These are phyloP conservation scores for Chaetodon trifascialis DNA, from an alignment of 2,113 vertebrate genomes.

Conservation along the genomic window DNA sequence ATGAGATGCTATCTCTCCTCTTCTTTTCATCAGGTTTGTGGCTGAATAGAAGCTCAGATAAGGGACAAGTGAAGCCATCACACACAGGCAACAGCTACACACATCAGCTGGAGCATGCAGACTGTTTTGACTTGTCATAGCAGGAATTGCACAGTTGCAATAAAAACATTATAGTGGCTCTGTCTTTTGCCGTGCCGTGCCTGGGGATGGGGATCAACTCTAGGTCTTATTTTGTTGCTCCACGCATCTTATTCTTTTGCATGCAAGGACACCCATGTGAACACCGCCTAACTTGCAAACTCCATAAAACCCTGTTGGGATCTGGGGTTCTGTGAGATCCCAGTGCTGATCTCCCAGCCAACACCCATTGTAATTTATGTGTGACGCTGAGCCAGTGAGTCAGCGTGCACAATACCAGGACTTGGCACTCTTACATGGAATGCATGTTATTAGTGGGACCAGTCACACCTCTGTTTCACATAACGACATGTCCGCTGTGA, in stretches of 20 bases:
- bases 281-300: background rate
- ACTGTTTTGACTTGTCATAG: constrained; percentile 9
- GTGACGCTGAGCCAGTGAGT: constrained; percentile 29
- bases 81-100: constrained; percentile 30
- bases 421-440: constrained; percentile 18
- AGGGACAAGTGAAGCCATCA: constrained; percentile 59
- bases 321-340: constrained; percentile 30
- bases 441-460: constrained; percentile 25
- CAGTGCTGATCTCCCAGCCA: constrained; percentile 35
- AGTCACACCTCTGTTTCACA: constrained; percentile 39
- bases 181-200: background rate
- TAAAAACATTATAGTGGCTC: background rate
- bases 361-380: background rate
- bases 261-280: constrained; percentile 25
- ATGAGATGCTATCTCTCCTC: constrained; percentile 60
- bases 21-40: constrained; percentile 60
- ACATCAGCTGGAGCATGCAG: constrained; percentile 23
- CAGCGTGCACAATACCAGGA: constrained; percentile 29
- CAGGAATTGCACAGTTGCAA: background rate
- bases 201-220: constrained; percentile 17
- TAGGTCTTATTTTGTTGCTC: constrained; percentile 24
- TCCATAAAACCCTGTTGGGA: constrained; percentile 11
- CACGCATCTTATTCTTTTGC: background rate
- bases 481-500: constrained; percentile 28
- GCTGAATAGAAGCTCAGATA: constrained; percentile 59